These are phyloP conservation scores for Oasisia sp. DNA, from an alignment of 2,888 invertebrate species.

Conservation along the genomic window DNA sequence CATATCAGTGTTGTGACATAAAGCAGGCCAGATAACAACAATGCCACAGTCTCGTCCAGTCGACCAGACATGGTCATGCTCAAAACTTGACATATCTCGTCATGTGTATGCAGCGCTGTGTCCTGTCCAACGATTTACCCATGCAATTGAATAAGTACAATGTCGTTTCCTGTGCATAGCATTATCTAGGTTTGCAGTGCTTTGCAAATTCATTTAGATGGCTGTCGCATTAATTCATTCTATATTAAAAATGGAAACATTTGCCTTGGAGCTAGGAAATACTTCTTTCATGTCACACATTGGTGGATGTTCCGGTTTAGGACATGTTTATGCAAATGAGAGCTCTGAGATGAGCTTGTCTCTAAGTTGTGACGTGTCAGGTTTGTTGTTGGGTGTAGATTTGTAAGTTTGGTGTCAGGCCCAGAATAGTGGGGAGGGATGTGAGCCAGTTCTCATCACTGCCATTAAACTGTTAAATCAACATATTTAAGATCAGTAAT, in stretches of 20 bases:
- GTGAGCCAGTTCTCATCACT: neutral
- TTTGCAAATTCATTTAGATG: neutral
- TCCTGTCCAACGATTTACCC: neutral
- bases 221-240: neutral
- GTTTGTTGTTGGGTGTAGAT: neutral
- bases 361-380: neutral
- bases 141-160: neutral
- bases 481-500: too few relatives aligned
- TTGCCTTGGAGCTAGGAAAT: neutral
- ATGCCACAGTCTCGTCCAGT: neutral
- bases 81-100: neutral
- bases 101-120: neutral
- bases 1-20: neutral
- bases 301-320: neutral
- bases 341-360: neutral
- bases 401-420: neutral
- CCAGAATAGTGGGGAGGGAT: neutral
- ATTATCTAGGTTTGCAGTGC: neutral
- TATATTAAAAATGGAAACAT: neutral
- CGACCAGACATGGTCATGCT: neutral
- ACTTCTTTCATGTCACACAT: neutral
- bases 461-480: too few relatives aligned
- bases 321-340: neutral
- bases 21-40: neutral
- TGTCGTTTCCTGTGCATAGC: neutral